Evolutionary conservation across 2,888 invertebrate genomes (phyloP), one percentile per base, ranked within the genome.

Genomic region (Lasioglossum figueresi): DNA sequence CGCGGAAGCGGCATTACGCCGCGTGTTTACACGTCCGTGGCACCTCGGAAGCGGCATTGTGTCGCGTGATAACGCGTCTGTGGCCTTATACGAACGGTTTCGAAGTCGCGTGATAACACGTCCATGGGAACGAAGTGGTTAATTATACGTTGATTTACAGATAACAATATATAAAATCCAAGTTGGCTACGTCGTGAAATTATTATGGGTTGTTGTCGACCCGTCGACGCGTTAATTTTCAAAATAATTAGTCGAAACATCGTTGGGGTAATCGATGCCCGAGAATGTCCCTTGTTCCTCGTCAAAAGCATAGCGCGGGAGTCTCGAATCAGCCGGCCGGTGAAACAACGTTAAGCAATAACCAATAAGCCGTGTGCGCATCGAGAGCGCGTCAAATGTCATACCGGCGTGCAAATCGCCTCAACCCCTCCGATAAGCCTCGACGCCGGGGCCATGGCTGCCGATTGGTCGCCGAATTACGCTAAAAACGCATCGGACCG

Each of bases 311-410:
- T 63, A 63, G 52, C 71, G 72, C 59, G 73, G 63, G 56, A 73
- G 40, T 59, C 76, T 86, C 86, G 85, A 79, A 84, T 34, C 88
- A 83, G 84, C 70, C 76, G 84, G 80, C 48, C 88, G 91, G 89
- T 90, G 92, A 92, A 93, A 92, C 91, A 89, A 88, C 91, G 90
- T 92, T 91, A 92, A 92, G 92, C 92, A 92, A 92, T 92, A 91
- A 92, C 92, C 93, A 90, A 91, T 93, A 92, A 91, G 87, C 90
- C 90, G 92, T 92, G 90, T 86, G 84, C 88, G 88, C 90, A 90
- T 89, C 87, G 91, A 87, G 86, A 87, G 88, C 90, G 91, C 91
- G 91, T 93, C 93, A 92, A 93, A 92, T 87, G 92, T 91, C 91
- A 90, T 73, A 72, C 80, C 63, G 10, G 75, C 52, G 81, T 79